A percentile compares a stretch with the other conserved stretches of the same genome.
Conservation (phyloP, 2,888 invertebrate genomes). For the Andrena chrysosceles region DNA sequence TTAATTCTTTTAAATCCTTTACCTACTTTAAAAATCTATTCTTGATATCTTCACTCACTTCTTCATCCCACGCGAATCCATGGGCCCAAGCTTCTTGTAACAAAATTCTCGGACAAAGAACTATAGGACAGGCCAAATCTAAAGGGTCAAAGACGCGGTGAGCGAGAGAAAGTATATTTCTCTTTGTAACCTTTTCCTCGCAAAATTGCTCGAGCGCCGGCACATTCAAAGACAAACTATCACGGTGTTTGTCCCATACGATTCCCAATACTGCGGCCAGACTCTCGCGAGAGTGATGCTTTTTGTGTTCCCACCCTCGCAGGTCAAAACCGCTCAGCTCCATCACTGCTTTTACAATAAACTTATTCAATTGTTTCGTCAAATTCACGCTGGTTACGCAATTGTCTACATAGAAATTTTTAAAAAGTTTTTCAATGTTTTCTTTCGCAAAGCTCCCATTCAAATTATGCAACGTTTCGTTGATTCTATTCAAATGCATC, state of each 20-base stretch:
- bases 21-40: neutral
- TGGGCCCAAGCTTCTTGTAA: neutral
- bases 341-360: conserved; percentile 3
- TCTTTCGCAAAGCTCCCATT: neutral
- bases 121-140: neutral
- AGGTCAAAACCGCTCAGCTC: conserved; percentile 8
- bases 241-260: conserved; percentile 2
- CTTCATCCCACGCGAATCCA: neutral
- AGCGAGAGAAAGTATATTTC: conserved; percentile 3
- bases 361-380: neutral
- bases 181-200: neutral
- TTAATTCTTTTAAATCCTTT: neutral
- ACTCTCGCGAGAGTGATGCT: neutral
- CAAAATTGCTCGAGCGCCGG: neutral
- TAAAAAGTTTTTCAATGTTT: neutral
- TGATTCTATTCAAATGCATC: neutral
- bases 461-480: neutral
- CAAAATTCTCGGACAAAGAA: neutral
- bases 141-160: conserved; percentile 10
- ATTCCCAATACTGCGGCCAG: conserved; percentile 1
- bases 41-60: neutral
- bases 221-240: conserved; percentile 6
- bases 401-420: conserved; percentile 33
- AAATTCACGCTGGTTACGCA: conserved; percentile 28
- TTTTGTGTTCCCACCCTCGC: conserved; percentile 28